These are phyloP conservation scores for Cephus sareptanus DNA, from an alignment of 2,888 invertebrate genomes.

Conservation along the genomic window DNA sequence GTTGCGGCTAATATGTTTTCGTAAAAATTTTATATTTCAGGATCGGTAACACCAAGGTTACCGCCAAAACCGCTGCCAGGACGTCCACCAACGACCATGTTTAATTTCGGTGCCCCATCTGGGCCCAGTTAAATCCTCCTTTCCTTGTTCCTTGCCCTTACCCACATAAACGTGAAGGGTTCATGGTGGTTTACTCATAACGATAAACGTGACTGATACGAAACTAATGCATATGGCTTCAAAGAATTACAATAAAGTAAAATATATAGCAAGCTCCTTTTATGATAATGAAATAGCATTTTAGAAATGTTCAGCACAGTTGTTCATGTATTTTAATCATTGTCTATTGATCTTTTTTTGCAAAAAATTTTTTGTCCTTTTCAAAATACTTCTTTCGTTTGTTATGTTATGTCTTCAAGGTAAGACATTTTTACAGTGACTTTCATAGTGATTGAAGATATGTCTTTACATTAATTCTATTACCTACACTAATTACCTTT, in stretches of 20 bases:
- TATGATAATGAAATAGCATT: neutral
- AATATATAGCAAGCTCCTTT: neutral
- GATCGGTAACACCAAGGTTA: conserved; percentile 61
- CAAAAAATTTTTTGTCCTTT: neutral
- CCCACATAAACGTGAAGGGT: neutral
- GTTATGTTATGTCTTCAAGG: neutral
- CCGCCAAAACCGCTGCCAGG: conserved; percentile 62
- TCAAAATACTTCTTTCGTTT: neutral
- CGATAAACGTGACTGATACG: neutral
- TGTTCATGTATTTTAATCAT: neutral
- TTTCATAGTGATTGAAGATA: neutral
- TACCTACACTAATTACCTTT: neutral
- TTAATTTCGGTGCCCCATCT: conserved; percentile 61
- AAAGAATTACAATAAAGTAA: neutral
- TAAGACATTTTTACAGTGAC: neutral
- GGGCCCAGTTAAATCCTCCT: conserved; percentile 56
- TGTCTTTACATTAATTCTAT: neutral
- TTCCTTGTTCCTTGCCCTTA: conserved; percentile 25
- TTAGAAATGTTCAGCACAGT: neutral
- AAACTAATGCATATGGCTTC: neutral
- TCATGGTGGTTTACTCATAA: neutral
- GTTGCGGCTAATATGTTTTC: no score
- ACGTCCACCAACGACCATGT: conserved; percentile 62
- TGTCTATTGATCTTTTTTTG: neutral
- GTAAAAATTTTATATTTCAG: conserved; percentile 31